Evolutionary conservation across 35 echinoderm and acorn worm genomes (phyloP).

Genomic region (Eucidaris tribuloides): DNA sequence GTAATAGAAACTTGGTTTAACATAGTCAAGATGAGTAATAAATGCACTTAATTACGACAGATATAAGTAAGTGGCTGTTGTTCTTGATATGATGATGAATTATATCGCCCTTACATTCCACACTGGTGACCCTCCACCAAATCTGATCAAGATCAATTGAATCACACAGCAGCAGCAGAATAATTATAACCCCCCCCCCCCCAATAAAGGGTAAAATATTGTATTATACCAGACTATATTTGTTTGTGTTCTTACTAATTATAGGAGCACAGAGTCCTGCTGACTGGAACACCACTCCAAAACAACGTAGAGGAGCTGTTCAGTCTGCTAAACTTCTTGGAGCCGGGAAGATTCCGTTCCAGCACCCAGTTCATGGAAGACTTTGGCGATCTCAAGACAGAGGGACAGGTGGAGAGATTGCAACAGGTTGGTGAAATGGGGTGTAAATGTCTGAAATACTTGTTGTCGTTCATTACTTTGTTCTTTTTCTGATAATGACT

Average conservation of each 20-base stretch:
- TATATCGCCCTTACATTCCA: neutral
- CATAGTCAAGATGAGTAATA: no score
- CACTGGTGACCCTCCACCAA: constrained; percentile 24
- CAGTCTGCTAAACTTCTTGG: constrained; percentile 94
- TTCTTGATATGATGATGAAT: constrained; percentile 18
- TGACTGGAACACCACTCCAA: constrained; percentile 95
- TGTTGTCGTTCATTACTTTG: no score
- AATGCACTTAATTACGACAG: no score
- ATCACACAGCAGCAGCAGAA: no score
- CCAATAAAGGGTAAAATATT: no score
- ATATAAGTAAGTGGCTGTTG: no score
- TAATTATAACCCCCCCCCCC: no score
- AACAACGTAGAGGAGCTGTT: constrained; percentile 98
- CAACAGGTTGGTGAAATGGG: constrained; percentile 69
- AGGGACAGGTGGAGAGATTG: constrained; percentile 88
- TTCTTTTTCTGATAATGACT: no score
- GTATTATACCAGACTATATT: no score
- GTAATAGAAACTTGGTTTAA: no score
- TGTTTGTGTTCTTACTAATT: no score
- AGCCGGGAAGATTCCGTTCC: constrained; percentile 84
- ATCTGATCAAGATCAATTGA: constrained; percentile 32
- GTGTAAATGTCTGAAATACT: no score
- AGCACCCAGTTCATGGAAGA: constrained; percentile 81
- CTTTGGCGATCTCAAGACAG: constrained; percentile 96
- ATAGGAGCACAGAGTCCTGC: constrained; percentile 89